A percentile compares a stretch with the other conserved stretches of the same genome.
Evolutionary conservation across 2,113 vertebrate genomes (phyloP).

Genomic region (Puma concolor): DNA sequence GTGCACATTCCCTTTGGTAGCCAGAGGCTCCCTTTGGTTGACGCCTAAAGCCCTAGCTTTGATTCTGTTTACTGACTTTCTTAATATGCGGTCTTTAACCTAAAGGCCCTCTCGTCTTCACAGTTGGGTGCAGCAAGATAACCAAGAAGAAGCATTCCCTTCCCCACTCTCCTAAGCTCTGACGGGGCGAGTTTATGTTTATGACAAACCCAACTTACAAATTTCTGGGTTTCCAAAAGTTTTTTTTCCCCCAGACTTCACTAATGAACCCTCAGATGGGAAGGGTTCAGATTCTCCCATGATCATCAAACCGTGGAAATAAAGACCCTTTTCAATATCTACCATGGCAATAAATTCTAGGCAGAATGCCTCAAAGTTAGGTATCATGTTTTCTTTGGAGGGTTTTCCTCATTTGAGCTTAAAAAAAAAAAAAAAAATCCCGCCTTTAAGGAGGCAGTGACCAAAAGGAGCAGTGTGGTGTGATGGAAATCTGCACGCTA

Average conservation of each 20-base stretch:
- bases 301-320: constrained; percentile 47
- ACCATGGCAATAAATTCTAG: constrained; percentile 58
- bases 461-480: constrained; percentile 46
- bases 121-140: not conserved
- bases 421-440: not conserved
- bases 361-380: constrained; percentile 54
- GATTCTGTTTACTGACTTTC: not conserved
- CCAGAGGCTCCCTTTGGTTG: not conserved
- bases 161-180: not conserved
- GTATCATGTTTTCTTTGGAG: constrained; percentile 66
- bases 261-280: not conserved
- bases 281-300: constrained; percentile 25
- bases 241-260: not conserved
- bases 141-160: not conserved
- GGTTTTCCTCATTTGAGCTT: constrained; percentile 48
- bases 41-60: constrained; percentile 2
- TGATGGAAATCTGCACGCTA: not conserved
- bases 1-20: not conserved
- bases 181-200: not conserved
- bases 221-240: not conserved
- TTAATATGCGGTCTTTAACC: constrained; percentile 16
- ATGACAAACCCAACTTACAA: not conserved
- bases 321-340: constrained; percentile 60
- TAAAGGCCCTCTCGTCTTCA: not conserved
- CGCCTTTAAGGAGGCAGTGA: constrained; percentile 39